Evolutionary conservation across 2,888 invertebrate species (phyloP).

Genomic region (Diplolepis rosae): DNA sequence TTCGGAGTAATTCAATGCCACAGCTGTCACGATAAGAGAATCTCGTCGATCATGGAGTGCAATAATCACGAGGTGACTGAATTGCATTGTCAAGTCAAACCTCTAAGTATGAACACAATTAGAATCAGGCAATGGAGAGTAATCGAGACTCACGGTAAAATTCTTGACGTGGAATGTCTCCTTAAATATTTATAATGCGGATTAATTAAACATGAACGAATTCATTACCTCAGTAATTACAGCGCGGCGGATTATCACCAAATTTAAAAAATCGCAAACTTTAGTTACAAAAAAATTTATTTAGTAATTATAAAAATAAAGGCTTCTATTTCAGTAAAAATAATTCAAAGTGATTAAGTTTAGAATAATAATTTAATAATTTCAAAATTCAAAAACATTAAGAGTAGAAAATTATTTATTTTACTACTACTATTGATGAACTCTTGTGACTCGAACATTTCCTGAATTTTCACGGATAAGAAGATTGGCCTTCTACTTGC

Average conservation of each 20-base stretch:
- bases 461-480: neutral
- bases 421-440: too few relatives aligned
- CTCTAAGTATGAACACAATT: neutral
- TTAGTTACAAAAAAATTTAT: too few relatives aligned
- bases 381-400: too few relatives aligned
- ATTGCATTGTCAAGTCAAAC: neutral
- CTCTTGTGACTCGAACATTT: too few relatives aligned
- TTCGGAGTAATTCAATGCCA: constrained; percentile 54
- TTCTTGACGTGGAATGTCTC: neutral
- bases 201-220: constrained; percentile 9
- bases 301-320: neutral
- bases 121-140: neutral
- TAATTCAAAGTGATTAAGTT: too few relatives aligned
- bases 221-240: neutral
- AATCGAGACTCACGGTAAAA: neutral
- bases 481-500: constrained; percentile 3
- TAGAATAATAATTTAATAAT: too few relatives aligned
- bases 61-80: constrained; percentile 13
- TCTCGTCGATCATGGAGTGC: constrained; percentile 43
- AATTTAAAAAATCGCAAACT: too few relatives aligned
- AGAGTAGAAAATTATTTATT: too few relatives aligned
- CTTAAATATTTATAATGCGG: neutral
- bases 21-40: constrained; percentile 52
- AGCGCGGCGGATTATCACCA: too few relatives aligned
- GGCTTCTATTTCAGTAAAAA: neutral